Base-by-base conservation (phyloP, 2,113 vertebrate genomes). In the Oxyruncus cristatus region DNA sequence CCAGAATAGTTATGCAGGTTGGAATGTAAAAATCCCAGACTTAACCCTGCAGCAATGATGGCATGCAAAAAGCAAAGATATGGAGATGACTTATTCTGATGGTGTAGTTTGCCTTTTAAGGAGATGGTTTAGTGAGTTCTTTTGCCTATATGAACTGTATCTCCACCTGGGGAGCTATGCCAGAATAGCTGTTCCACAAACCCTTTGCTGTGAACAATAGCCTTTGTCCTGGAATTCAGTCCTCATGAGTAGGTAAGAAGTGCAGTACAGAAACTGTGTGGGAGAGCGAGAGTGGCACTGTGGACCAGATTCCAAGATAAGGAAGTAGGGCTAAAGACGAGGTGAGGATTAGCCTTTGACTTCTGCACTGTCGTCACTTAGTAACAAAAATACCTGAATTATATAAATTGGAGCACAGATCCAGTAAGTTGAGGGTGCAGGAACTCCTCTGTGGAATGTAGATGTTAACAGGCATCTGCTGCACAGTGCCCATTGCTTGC, bases 161-260 rank as follows among this genome's bases (percentile, higher is more conserved):
- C 68, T 77, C 89, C 84, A 93, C 95, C 94, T 95, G 92, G 82
- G 95, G 94, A 95, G 85, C 91, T 92, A 58, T 83, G 92, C 95
- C 75, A 82, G 82, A 95, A 93, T 61, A 96, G 94, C 92, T 93
- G 75, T 76, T 94, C 91, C 63, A 93, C 79, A 88, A 84, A 80
- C 68, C 71, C 67, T 88, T 85, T 70, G 61, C 91, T 94, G 71
- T 0, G 2, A 90, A 56, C 85, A 81, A 56, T 49, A 79, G 86
- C 84, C 87, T 92, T 92, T 84, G 92, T 85, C 88, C 93, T 67
- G 87, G 73, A 83, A 92, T 74, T 53, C 67, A 44, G 78, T 62
- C 81, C n/a, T 88, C 46, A 19, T 4, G 53, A 70, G 81, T 11
- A 96, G 92, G 87, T 72, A 53, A 79, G 87, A 70, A 81, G 33